These are phyloP conservation scores for Anoplophora glabripennis DNA, from an alignment of 1,140 invertebrate species.

Conservation along the genomic window DNA sequence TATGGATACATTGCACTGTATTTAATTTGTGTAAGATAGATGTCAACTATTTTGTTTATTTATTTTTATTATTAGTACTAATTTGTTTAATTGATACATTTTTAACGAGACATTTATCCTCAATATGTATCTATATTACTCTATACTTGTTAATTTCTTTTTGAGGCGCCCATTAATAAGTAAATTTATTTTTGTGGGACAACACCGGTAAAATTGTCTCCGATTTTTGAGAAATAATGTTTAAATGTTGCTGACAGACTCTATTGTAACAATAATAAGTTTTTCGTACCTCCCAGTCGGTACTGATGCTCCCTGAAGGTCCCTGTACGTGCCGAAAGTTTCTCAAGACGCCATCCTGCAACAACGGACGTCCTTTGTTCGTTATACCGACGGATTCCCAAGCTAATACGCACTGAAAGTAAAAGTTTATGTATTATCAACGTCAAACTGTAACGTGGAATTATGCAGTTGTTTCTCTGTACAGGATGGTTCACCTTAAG, in stretches of 20 bases:
- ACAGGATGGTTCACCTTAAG: too few relatives aligned
- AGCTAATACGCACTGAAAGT: background rate
- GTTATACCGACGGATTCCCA: conserved; percentile 13
- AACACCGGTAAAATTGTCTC: background rate
- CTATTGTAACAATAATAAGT: background rate
- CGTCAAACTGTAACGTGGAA: too few relatives aligned
- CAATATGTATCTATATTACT: background rate
- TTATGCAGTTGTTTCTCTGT: too few relatives aligned
- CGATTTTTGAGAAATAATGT: background rate
- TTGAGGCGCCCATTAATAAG: background rate
- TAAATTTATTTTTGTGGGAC: background rate
- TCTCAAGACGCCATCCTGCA: background rate
- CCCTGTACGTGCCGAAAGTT: conserved; percentile 7
- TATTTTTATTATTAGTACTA: too few relatives aligned
- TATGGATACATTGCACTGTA: too few relatives aligned
- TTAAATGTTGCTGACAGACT: background rate
- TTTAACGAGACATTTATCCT: background rate
- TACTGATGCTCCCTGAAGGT: background rate
- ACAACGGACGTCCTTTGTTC: background rate
- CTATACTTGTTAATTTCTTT: background rate
- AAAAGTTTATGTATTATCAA: too few relatives aligned
- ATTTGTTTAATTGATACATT: background rate
- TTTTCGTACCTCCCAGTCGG: conserved; percentile 8
- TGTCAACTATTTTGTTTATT: too few relatives aligned
- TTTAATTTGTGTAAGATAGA: too few relatives aligned